Conservation (phyloP, 1,140 invertebrate genomes). For the Globodera rostochiensis region DNA sequence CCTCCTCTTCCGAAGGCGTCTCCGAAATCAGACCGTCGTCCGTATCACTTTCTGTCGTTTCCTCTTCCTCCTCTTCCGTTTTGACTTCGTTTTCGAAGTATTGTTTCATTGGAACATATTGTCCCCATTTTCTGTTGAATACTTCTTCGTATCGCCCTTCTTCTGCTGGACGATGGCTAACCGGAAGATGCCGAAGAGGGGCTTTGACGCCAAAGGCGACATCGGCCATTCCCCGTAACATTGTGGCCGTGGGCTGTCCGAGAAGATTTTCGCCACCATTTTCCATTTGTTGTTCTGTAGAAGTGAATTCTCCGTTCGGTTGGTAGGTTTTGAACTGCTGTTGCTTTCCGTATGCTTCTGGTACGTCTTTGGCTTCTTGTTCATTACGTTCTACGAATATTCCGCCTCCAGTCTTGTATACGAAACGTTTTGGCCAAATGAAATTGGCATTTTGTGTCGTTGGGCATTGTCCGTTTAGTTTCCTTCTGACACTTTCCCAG, state of each 20-base stretch:
- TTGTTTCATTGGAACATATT: background rate
- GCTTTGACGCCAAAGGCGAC: background rate
- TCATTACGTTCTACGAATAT: background rate
- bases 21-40: background rate
- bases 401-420: background rate
- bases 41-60: background rate
- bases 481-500: background rate
- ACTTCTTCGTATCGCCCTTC: background rate
- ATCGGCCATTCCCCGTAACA: background rate
- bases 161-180: background rate
- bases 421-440: background rate
- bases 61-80: constrained; percentile 2
- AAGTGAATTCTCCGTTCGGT: constrained; percentile 21
- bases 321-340: constrained; percentile 15
- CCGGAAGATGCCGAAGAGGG: background rate
- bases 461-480: background rate
- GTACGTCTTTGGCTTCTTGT: background rate
- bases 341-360: background rate
- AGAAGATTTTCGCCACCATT: background rate
- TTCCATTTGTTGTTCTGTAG: background rate
- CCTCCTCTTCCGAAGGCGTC: background rate
- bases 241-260: background rate
- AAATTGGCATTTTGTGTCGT: background rate
- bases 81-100: background rate
- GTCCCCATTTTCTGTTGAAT: background rate